phyloP scores from a whole-genome alignment of 2,888 invertebrate species.

The Athripsodes cinereus region DNA sequence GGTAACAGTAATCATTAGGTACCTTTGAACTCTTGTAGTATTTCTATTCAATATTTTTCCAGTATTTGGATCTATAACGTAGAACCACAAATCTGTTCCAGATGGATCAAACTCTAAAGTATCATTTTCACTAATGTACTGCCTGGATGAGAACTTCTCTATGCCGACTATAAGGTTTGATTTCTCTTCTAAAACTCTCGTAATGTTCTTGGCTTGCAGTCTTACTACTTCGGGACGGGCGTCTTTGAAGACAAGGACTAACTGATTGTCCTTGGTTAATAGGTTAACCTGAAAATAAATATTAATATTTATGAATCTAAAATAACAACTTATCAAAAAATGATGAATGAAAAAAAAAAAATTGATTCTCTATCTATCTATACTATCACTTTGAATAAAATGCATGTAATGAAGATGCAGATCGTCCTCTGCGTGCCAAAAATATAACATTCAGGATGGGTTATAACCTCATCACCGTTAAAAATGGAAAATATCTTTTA shows the following conservation, averaged over 20 bases:
- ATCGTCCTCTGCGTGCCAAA: no score
- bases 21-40: conserved; percentile 63
- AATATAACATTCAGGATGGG: no score
- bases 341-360: neutral
- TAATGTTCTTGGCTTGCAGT: conserved; percentile 44
- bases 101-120: conserved; percentile 63
- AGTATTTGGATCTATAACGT: conserved; percentile 71
- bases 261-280: conserved; percentile 67
- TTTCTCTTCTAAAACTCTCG: conserved; percentile 61
- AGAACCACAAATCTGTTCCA: conserved; percentile 85
- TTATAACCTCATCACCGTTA: no score
- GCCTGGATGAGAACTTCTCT: conserved; percentile 75
- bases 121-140: conserved; percentile 67
- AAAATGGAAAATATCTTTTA: no score
- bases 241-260: conserved; percentile 72
- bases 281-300: conserved; percentile 60
- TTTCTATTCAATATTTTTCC: conserved; percentile 70
- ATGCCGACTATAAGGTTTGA: conserved; percentile 73
- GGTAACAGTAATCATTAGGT: no score
- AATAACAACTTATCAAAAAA: no score
- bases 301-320: no score
- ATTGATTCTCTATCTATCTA: neutral
- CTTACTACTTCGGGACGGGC: conserved; percentile 65
- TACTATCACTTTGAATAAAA: neutral
- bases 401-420: no score